Evolutionary conservation across 2,888 invertebrate species (phyloP), one percentile per base, ranked within the genome.

Genomic region (Scaptomyza flava): DNA sequence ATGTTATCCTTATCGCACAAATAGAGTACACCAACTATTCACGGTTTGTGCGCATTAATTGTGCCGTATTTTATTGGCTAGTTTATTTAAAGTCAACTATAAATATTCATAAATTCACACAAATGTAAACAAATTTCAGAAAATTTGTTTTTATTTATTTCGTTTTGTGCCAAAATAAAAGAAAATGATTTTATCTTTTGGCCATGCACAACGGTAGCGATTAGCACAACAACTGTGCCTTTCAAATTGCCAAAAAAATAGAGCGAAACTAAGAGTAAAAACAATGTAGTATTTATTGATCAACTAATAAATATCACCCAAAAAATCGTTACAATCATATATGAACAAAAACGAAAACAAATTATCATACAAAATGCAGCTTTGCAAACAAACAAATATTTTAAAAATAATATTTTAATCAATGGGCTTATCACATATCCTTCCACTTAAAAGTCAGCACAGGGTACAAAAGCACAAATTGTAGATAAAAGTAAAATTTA

Each of bases 161-260:
- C 5, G 33, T 7, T 43, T 4, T 3, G 20, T n/a, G 20, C 14
- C 48, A 48, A 9, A 41, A 48, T 50, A 41, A 42, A 20, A 43
- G 8, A 2, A 31, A 23, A 41, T 23, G 23, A 20, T 12, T 56
- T 34, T 43, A 43, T 23, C 27, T 17, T 36, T 56, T 57, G 33
- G 20, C 51, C 14, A 53, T 17, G 23, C 9, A 48, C 2, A 54
- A 48, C 31, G 17, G 38, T 23, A 20, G 12, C 36, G 36, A 61
- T 61, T 51, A 68, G 54, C 20, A 51, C 11, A 20, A 34, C 50
- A 54, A 33, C 31, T 14, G 47, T 41, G 46, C 6, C 41, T 36
- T n/a, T 34, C 33, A n/a, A 8, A 23, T 30, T 17, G 34, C 36
- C 14, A 9, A 6, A 17, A 17, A 12, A 41, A 41, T n/a, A 14